phyloP scores from a whole-genome alignment of 2,797 vertebrate genomes.

The Anguilla marmorata region DNA sequence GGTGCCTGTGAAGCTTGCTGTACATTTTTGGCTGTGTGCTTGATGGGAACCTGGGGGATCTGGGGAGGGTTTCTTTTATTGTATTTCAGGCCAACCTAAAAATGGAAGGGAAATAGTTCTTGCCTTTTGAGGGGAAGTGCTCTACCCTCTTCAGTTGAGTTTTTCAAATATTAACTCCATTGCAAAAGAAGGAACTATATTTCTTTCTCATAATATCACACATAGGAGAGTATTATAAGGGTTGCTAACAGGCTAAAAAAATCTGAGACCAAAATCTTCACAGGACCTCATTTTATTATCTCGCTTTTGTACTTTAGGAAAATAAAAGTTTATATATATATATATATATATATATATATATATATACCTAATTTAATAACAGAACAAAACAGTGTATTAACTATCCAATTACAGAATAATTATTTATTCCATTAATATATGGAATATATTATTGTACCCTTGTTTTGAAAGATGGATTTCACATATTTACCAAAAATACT shows the following conservation, averaged over 20 bases:
- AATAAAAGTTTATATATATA: neutral
- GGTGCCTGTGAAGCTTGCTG: neutral
- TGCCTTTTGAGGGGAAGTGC: neutral
- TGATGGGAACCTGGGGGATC: neutral
- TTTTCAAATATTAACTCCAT: neutral
- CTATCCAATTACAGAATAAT: too few relatives aligned
- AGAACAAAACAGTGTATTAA: neutral
- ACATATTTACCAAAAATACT: neutral
- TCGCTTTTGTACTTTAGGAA: neutral
- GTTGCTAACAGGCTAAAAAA: neutral
- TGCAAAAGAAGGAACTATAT: neutral
- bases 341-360: neutral
- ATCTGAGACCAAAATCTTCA: neutral
- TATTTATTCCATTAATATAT: too few relatives aligned
- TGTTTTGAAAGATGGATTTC: neutral
- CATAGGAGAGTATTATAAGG: neutral
- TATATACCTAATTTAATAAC: neutral
- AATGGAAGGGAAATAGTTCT: neutral
- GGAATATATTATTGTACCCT: too few relatives aligned
- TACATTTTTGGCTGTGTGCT: conserved; percentile 7
- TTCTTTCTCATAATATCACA: neutral
- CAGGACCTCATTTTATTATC: neutral
- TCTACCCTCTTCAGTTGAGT: neutral
- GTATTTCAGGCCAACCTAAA: neutral
- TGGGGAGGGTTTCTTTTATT: neutral